Conservation (phyloP, 2,888 invertebrate species). For the Nomada hirtipes region DNA sequence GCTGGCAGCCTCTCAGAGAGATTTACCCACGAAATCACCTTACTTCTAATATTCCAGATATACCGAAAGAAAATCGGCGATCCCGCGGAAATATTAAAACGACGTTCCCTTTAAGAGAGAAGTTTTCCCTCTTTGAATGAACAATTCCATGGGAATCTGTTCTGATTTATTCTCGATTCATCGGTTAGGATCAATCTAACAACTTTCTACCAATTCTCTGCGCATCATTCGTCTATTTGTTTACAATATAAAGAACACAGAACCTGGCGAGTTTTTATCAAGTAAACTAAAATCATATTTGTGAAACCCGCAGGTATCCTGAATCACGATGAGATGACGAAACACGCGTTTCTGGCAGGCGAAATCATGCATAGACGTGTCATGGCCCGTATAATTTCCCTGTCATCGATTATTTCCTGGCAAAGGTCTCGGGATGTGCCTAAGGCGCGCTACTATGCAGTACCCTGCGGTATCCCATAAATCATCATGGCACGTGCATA, state of each 20-base stretch:
- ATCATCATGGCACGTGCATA: conserved; percentile 71
- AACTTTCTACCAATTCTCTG: not conserved
- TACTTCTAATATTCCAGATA: conserved; percentile 40
- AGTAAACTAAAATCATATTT: no score
- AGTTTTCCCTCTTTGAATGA: not conserved
- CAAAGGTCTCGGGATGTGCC: conserved; percentile 8
- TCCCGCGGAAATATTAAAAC: conserved; percentile 31
- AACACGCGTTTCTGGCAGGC: not conserved
- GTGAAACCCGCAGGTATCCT: not conserved
- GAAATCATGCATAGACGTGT: conserved; percentile 6
- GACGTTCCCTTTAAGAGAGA: not conserved
- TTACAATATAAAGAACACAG: not conserved
- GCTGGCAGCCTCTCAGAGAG: conserved; percentile 22
- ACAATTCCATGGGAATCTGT: not conserved
- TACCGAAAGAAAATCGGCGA: conserved; percentile 16
- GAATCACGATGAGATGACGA: not conserved
- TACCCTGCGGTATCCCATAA: conserved; percentile 56
- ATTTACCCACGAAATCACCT: conserved; percentile 50
- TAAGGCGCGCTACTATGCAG: conserved; percentile 35
- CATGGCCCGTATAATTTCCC: conserved; percentile 37
- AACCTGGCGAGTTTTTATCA: not conserved
- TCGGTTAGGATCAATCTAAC: not conserved
- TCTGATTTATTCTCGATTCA: not conserved
- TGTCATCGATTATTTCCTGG: conserved; percentile 52
- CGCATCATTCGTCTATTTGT: no score